Evolutionary conservation across 1,140 invertebrate species (phyloP).

Genomic region (Papilio polyxenes): DNA sequence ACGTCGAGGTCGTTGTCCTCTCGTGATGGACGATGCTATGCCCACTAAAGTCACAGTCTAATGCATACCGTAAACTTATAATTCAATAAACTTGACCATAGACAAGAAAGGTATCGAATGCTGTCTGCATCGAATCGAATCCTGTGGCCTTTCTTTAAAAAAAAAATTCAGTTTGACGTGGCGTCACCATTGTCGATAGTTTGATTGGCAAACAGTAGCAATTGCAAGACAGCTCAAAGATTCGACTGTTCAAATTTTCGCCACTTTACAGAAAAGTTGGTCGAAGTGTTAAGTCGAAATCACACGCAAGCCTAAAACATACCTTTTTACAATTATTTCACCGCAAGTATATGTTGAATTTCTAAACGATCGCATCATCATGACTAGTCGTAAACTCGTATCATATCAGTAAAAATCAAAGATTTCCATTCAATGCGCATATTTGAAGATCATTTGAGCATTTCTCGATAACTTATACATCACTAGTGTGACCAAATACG

Average conservation of each 20-base stretch:
- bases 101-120: neutral
- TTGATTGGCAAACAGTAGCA: neutral
- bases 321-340: neutral
- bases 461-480: too few relatives aligned
- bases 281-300: neutral
- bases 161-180: neutral
- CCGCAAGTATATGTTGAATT: neutral
- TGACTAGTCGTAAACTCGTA: neutral
- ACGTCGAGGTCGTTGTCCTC: neutral
- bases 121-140: neutral
- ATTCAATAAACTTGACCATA: neutral
- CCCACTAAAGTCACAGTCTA: neutral
- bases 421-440: neutral
- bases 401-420: neutral
- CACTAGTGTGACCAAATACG: neutral
- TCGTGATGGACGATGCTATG: neutral
- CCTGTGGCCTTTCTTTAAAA: neutral
- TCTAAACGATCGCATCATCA: neutral
- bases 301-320: too few relatives aligned
- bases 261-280: neutral
- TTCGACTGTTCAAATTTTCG: neutral
- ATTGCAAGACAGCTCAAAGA: neutral
- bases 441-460: too few relatives aligned
- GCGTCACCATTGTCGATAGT: too few relatives aligned
- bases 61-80: neutral